Conservation (phyloP, 2,888 invertebrate genomes). For the Suillia variegata region DNA sequence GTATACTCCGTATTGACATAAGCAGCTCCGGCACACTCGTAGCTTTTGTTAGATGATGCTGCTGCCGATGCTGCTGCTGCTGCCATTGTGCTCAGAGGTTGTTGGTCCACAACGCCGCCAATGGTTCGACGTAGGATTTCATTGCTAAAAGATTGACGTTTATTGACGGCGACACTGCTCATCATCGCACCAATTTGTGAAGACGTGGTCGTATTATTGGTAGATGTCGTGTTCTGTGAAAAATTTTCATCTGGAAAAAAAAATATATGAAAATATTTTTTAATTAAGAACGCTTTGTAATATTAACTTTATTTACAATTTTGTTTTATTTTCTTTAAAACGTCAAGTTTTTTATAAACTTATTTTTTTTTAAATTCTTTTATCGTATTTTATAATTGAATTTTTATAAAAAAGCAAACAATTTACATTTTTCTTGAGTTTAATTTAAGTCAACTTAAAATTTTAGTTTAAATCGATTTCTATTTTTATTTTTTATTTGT, state of each 20-base stretch:
- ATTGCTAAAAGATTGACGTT: conserved; percentile 27
- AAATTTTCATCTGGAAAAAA: conserved; percentile 42
- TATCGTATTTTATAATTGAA: too few relatives aligned
- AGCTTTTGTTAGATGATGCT: conserved; percentile 30
- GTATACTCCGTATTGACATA: conserved; percentile 59
- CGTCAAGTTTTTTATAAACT: too few relatives aligned
- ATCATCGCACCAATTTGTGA: conserved; percentile 44
- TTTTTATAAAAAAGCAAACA: too few relatives aligned
- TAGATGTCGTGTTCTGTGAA: conserved; percentile 44
- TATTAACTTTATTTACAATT: too few relatives aligned
- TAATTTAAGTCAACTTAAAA: too few relatives aligned
- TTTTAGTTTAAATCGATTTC: too few relatives aligned
- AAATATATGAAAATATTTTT: not conserved
- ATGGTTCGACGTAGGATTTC: conserved; percentile 31
- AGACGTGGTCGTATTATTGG: conserved; percentile 49
- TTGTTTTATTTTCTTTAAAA: too few relatives aligned
- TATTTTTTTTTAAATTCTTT: too few relatives aligned
- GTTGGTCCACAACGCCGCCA: conserved; percentile 17
- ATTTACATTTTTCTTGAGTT: too few relatives aligned
- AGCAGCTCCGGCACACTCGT: conserved; percentile 50
- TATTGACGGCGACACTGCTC: conserved; percentile 22
- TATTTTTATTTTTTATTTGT: too few relatives aligned
- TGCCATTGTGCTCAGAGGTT: conserved; percentile 11
- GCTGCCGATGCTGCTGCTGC: conserved; percentile 6
- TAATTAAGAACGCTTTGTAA: too few relatives aligned